phyloP scores from a whole-genome alignment of 2,797 vertebrate species.

The Salarias fasciatus region DNA sequence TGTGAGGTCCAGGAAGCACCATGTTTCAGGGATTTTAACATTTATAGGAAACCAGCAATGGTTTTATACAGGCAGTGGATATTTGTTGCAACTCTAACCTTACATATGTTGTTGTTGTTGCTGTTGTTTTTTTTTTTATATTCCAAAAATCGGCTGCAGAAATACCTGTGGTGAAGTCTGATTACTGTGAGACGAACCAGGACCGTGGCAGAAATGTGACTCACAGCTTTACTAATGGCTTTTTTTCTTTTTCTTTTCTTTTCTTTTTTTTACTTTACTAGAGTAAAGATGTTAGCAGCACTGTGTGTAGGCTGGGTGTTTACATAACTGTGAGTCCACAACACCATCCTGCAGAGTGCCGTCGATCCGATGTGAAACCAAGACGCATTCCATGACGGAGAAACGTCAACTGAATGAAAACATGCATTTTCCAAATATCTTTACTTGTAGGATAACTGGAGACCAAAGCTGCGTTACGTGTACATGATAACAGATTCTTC shows the following conservation, averaged over 20 bases:
- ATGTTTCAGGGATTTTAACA: too few relatives aligned
- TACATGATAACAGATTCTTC: too few relatives aligned
- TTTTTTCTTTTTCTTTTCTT: not conserved
- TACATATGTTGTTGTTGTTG: not conserved
- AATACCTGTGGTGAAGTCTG: not conserved
- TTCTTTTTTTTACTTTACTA: constrained; percentile 21
- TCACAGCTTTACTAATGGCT: constrained; percentile 34
- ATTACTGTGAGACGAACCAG: not conserved
- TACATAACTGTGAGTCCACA: constrained; percentile 42
- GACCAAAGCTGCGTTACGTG: too few relatives aligned
- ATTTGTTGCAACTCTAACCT: not conserved
- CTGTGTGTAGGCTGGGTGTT: constrained; percentile 58
- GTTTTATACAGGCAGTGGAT: constrained; percentile 4
- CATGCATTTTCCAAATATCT: too few relatives aligned
- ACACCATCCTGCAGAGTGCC: constrained; percentile 3
- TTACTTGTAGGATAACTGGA: too few relatives aligned
- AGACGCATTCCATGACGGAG: not conserved
- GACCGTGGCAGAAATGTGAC: constrained; percentile 8
- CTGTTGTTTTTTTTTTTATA: not conserved
- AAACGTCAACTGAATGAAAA: not conserved
- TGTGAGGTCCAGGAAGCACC: too few relatives aligned
- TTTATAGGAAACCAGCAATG: not conserved
- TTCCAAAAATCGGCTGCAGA: not conserved
- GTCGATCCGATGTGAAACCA: constrained; percentile 14
- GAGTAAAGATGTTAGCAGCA: constrained; percentile 37